phyloP scores from a whole-genome alignment of 2,797 vertebrate species.

The Kryptolebias ocellatus region DNA sequence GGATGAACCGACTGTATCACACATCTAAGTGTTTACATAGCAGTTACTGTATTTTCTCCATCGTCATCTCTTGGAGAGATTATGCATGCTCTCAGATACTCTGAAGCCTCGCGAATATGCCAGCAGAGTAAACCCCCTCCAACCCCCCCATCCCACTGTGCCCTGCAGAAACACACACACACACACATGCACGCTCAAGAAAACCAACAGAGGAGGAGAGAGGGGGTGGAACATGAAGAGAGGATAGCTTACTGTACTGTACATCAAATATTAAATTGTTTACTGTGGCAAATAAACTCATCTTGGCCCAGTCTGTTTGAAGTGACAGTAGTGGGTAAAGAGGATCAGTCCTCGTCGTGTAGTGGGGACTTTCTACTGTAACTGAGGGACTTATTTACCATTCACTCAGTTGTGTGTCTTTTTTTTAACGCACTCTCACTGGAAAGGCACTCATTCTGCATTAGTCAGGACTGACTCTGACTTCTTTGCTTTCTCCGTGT shows the following conservation, averaged over 20 bases:
- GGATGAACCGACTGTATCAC: slow-evolving; percentile 1
- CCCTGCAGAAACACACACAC: slow-evolving; percentile 23
- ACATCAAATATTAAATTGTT: slow-evolving; percentile 82
- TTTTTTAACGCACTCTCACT: slow-evolving; percentile 28
- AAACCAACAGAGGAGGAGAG: slow-evolving; percentile 38
- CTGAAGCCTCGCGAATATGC: slow-evolving; percentile 50
- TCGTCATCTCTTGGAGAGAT: slow-evolving; percentile 54
- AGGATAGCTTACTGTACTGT: slow-evolving; percentile 60
- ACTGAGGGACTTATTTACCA: slow-evolving; percentile 62
- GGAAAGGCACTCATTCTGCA: slow-evolving; percentile 51
- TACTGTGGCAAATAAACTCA: slow-evolving; percentile 65
- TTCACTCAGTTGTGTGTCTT: slow-evolving; percentile 61
- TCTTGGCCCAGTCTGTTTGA: slow-evolving; percentile 70
- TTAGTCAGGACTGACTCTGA: slow-evolving; percentile 59
- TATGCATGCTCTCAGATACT: slow-evolving; percentile 61
- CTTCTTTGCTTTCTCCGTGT: slow-evolving; percentile 53
- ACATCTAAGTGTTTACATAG: slow-evolving; percentile 22
- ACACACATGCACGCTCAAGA: slow-evolving; percentile 22
- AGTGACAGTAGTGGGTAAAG: slow-evolving; percentile 64
- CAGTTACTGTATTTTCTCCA: slow-evolving; percentile 44
- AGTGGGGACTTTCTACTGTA: slow-evolving; percentile 51
- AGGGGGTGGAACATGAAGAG: slow-evolving; percentile 31
- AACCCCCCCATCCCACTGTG: background rate
- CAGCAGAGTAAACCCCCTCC: slow-evolving; percentile 1
- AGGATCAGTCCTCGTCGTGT: slow-evolving; percentile 43